phyloP scores from a whole-genome alignment of 1,140 invertebrate genomes.

The Nixonia krombeini region DNA sequence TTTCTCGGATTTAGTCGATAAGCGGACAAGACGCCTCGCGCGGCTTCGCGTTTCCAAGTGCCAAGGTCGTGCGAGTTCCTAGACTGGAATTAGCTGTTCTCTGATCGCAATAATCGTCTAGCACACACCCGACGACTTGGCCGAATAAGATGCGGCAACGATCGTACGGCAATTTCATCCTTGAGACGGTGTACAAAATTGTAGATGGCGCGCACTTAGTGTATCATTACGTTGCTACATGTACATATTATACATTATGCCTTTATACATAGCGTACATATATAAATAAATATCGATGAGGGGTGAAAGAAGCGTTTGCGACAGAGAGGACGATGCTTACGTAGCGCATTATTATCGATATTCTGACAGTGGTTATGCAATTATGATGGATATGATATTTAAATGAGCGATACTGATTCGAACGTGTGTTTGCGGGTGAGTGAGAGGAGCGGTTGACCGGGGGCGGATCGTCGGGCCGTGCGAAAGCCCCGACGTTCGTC shows the following conservation, averaged over 20 bases:
- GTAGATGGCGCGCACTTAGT: slow-evolving; percentile 57
- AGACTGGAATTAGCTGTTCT: slow-evolving; percentile 63
- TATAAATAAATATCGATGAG: too few relatives aligned
- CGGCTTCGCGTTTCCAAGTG: slow-evolving; percentile 27
- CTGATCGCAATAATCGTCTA: slow-evolving; percentile 71
- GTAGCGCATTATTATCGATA: slow-evolving; percentile 63
- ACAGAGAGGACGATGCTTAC: slow-evolving; percentile 57
- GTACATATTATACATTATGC: too few relatives aligned
- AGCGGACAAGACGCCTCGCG: too few relatives aligned
- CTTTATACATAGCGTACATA: too few relatives aligned
- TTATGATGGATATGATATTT: slow-evolving; percentile 68
- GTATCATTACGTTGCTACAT: slow-evolving; percentile 61
- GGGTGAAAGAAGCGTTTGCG: neutral
- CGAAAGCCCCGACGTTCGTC: slow-evolving; percentile 40
- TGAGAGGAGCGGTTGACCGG: slow-evolving; percentile 10
- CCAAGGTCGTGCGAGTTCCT: slow-evolving; percentile 44
- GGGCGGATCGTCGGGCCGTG: too few relatives aligned
- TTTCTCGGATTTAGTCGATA: too few relatives aligned
- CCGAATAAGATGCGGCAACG: slow-evolving; percentile 50
- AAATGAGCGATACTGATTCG: slow-evolving; percentile 55
- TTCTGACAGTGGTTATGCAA: slow-evolving; percentile 59
- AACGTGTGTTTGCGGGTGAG: slow-evolving; percentile 12
- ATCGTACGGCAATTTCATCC: too few relatives aligned
- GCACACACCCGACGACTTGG: slow-evolving; percentile 69
- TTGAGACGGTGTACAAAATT: slow-evolving; percentile 62